These are phyloP conservation scores for Plebejus anna DNA, from an alignment of 2,888 invertebrate genomes.

Conservation along the genomic window DNA sequence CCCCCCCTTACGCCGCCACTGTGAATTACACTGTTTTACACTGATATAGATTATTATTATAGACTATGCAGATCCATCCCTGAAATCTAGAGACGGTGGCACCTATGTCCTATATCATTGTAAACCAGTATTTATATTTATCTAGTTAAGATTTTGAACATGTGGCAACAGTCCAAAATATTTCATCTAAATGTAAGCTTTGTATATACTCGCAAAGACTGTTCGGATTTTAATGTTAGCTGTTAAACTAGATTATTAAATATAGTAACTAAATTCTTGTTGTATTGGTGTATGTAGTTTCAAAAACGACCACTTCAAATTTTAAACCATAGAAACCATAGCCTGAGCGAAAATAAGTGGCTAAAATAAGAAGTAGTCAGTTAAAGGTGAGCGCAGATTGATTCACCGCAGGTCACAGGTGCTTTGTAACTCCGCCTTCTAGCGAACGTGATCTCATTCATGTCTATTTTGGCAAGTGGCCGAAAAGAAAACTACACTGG, in stretches of 20 bases:
- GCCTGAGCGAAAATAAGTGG: neutral
- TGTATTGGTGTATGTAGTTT: constrained; percentile 11
- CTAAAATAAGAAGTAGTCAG: neutral
- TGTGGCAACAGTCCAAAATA: constrained; percentile 2
- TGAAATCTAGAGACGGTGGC: no score
- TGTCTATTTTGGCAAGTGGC: no score
- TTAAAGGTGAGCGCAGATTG: no score
- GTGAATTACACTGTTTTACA: no score
- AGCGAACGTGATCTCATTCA: no score
- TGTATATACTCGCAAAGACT: constrained; percentile 16
- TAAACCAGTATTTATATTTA: neutral
- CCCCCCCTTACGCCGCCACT: no score
- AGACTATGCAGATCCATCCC: no score
- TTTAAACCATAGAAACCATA: neutral
- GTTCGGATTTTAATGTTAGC: neutral
- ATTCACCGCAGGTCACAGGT: no score
- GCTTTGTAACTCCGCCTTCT: no score
- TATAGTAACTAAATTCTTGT: neutral
- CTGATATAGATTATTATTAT: no score
- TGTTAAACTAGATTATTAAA: neutral
- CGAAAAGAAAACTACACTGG: no score
- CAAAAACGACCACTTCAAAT: neutral
- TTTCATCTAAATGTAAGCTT: constrained; percentile 9
- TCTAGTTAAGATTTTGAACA: constrained; percentile 1
- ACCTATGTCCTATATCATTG: no score